Evolutionary conservation across 2,888 invertebrate genomes (phyloP).

Genomic region (Julus scandinavius): DNA sequence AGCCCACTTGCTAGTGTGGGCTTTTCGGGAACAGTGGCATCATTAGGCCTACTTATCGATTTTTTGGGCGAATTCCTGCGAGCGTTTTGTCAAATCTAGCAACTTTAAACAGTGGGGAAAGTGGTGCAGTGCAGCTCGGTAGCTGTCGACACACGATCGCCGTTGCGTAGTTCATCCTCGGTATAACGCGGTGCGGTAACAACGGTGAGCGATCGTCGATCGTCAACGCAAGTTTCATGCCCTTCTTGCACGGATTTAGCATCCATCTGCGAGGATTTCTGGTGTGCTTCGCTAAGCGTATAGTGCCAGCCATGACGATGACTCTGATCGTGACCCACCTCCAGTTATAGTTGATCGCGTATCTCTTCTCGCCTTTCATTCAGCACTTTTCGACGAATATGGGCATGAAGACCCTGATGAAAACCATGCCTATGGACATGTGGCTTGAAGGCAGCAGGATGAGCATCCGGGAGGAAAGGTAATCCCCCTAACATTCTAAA

Average conservation of each 20-base stretch:
- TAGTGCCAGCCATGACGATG: background rate
- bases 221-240: background rate
- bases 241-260: background rate
- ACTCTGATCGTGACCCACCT: background rate
- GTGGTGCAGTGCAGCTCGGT: slow-evolving; percentile 16
- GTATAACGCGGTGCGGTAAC: too few relatives aligned
- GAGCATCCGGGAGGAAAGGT: slow-evolving; percentile 57
- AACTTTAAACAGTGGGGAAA: slow-evolving; percentile 34
- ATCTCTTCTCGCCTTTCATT: too few relatives aligned
- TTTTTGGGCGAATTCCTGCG: slow-evolving; percentile 10
- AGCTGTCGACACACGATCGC: background rate
- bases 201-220: background rate
- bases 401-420: slow-evolving; percentile 49
- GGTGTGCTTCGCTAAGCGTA: background rate
- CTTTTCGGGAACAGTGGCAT: background rate
- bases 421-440: slow-evolving; percentile 56
- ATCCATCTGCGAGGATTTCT: background rate
- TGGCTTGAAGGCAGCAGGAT: slow-evolving; percentile 57
- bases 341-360: background rate
- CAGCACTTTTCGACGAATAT: slow-evolving; percentile 1
- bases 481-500: too few relatives aligned
- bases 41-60: background rate
- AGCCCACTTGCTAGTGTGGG: too few relatives aligned
- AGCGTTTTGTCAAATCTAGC: slow-evolving; percentile 27
- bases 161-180: background rate